phyloP scores from a whole-genome alignment of 2,888 invertebrate species.

The Capitulum mitella region DNA sequence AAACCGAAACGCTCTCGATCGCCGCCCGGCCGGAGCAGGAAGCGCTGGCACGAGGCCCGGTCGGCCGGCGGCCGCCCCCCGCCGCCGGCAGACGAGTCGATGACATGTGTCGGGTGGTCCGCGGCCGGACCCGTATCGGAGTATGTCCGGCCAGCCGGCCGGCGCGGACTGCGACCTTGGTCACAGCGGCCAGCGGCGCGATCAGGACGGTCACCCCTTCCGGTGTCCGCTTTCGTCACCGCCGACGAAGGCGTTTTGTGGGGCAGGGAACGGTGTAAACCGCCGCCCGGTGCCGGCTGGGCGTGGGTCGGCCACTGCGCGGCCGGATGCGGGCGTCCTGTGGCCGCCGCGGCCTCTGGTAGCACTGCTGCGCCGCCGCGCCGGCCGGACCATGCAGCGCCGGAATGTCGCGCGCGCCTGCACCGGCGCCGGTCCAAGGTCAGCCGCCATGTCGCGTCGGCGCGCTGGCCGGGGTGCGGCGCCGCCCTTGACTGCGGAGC shows the following conservation, averaged over 20 bases:
- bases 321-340: no score
- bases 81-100: no score
- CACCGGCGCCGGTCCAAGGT: neutral
- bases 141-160: no score
- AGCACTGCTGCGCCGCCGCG: neutral
- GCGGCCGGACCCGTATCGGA: no score
- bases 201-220: neutral
- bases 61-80: no score
- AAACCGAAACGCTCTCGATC: neutral
- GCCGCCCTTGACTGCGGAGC: neutral
- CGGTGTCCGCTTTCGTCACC: no score
- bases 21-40: neutral
- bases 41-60: neutral
- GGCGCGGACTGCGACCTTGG: neutral
- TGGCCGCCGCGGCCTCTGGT: no score
- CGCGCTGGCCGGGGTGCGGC: neutral
- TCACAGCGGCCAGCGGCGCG: neutral
- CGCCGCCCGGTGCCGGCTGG: no score
- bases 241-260: no score
- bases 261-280: no score
- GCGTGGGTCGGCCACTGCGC: no score
- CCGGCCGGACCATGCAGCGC: neutral
- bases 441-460: neutral
- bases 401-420: neutral
- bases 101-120: no score